Evolutionary conservation across 2,113 vertebrate species (phyloP).

Genomic region (Pithys albifrons): DNA sequence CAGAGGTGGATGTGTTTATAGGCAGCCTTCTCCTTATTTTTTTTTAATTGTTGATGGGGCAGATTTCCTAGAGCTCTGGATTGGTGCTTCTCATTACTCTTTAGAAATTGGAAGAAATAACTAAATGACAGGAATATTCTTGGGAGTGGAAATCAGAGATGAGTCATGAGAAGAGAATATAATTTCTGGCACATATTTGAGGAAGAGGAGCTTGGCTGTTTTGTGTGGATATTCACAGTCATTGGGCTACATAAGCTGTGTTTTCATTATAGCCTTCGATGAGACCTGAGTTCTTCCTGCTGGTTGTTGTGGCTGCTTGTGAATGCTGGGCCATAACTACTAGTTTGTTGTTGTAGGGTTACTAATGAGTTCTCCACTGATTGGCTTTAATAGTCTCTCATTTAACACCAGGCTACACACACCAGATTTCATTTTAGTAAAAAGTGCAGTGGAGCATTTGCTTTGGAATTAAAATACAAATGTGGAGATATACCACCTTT

Average conservation of each 20-base stretch:
- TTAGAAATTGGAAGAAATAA: constrained; percentile 33
- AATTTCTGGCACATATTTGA: constrained; percentile 35
- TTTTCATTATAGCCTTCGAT: constrained; percentile 24
- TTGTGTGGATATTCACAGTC: constrained; percentile 9
- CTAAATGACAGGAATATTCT: constrained; percentile 42
- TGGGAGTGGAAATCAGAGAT: constrained; percentile 35
- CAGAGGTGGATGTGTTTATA: constrained; percentile 38
- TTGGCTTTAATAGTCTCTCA: constrained; percentile 67
- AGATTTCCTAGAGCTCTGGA: constrained; percentile 22
- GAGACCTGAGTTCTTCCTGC: constrained; percentile 3
- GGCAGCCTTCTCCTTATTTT: constrained; percentile 54
- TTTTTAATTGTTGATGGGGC: constrained; percentile 48
- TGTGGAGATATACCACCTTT: constrained; percentile 44
- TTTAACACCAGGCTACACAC: constrained; percentile 58
- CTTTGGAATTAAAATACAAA: constrained; percentile 58
- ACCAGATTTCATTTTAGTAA: constrained; percentile 68
- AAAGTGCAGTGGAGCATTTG: constrained; percentile 56
- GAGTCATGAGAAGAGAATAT: constrained; percentile 36
- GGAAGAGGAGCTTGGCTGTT: neutral
- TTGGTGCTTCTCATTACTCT: constrained; percentile 33
- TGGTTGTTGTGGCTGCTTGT: constrained; percentile 48
- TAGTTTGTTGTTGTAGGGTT: constrained; percentile 57
- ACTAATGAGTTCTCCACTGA: constrained; percentile 66
- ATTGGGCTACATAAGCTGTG: neutral
- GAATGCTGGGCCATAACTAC: constrained; percentile 47